Evolutionary conservation across 2,113 vertebrate species (phyloP).

Genomic region (Paralichthys olivaceus): DNA sequence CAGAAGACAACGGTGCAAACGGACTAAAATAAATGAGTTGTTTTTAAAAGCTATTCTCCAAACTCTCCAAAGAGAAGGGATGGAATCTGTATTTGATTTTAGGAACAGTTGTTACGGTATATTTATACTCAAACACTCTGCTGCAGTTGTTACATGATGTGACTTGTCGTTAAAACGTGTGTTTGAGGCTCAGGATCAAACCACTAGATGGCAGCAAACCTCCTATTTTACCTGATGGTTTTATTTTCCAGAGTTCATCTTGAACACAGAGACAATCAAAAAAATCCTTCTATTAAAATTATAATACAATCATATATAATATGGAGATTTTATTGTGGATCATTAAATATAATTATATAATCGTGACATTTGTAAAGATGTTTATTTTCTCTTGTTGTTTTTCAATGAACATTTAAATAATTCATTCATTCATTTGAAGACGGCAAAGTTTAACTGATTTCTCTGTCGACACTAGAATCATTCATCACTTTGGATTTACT

Average conservation of each 20-base stretch:
- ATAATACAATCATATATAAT: too few relatives aligned
- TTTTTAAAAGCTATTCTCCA: neutral
- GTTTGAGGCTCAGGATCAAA: neutral
- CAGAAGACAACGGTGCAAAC: slow-evolving; percentile 25
- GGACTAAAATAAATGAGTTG: slow-evolving; percentile 24
- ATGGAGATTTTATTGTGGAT: neutral
- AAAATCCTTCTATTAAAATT: too few relatives aligned
- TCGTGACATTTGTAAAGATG: neutral
- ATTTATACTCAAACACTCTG: neutral
- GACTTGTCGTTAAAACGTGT: neutral
- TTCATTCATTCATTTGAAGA: too few relatives aligned
- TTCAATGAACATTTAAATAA: slow-evolving; percentile 9
- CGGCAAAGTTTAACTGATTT: too few relatives aligned
- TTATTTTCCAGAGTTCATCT: neutral
- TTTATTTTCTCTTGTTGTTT: slow-evolving; percentile 20
- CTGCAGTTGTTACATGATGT: neutral
- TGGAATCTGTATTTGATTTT: neutral
- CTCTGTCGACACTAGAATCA: too few relatives aligned
- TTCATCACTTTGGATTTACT: too few relatives aligned
- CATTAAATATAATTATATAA: neutral
- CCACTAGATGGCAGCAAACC: slow-evolving; percentile 64
- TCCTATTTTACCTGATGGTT: neutral
- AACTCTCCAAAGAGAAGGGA: neutral
- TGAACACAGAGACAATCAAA: too few relatives aligned
- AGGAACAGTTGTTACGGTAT: neutral